Evolutionary conservation across 2,113 vertebrate species (phyloP), one percentile per base, ranked within the genome.

Genomic region (Oryzias curvinotus): DNA sequence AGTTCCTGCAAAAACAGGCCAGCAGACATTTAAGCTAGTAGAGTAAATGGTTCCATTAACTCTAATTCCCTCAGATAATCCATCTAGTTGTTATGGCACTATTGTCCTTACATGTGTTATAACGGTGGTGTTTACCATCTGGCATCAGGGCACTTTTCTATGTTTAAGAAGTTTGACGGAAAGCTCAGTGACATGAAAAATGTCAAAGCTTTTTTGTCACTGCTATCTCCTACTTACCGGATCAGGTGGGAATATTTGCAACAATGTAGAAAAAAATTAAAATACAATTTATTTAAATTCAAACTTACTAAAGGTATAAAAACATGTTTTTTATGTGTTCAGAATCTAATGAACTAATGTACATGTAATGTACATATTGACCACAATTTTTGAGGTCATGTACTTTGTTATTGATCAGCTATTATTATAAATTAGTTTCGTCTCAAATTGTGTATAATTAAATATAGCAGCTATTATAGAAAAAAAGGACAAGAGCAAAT

Each of bases 1-100:
- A 52, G 36, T 52, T 72, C n/a, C 43, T 67, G 19, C 43, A 65
- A 59, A 77, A 82, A 79, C 80, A 79, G 57, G 47, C 62, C 25
- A 70, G 57, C 53, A 64, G 78, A 79, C 82, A 83, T 83, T 68
- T 75, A 6, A 65, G 68, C 49, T 73, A 67, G 41, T 62, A 51
- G 14, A 71, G 64, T 69, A 85, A 82, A 87, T 70, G 53, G 68
- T 69, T 68, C 73, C 68, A 81, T 77, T 76, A 72, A 67, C 76
- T 81, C 68, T 67, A 83, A 87, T 86, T 82, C 81, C 66, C 60
- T 56, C 49, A 42, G 56, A 65, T 82, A 84, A 87, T 82, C 84
- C 84, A 21, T 56, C 1, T 1, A n/a, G 56, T 45, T 19, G 18
- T 55, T 2, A 1, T n/a, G 18, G 19, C 49, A 30, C 45, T 81